Conservation (phyloP, 2,888 invertebrate species). For the Nomada lathburiana region DNA sequence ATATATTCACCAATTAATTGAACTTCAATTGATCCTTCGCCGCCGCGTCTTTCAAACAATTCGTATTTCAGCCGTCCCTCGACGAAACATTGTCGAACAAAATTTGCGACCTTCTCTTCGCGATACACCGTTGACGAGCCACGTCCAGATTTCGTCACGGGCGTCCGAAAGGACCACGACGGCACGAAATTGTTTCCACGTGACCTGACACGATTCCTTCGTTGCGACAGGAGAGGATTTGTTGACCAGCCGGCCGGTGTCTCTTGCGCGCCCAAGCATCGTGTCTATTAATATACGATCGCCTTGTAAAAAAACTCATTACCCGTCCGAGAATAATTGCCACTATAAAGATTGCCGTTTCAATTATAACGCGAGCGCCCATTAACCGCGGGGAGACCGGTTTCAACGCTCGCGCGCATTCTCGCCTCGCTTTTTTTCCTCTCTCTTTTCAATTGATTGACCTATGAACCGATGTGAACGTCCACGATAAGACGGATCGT, state of each 20-base stretch:
- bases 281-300: conserved; percentile 58
- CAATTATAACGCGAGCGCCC: conserved; percentile 59
- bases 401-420: conserved; percentile 31
- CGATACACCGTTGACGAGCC: too few relatives aligned
- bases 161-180: too few relatives aligned
- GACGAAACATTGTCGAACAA: too few relatives aligned
- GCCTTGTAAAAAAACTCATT: conserved; percentile 45
- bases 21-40: too few relatives aligned
- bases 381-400: conserved; percentile 45
- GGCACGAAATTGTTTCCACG: conserved; percentile 25
- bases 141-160: too few relatives aligned
- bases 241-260: conserved; percentile 32
- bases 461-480: conserved; percentile 58
- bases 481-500: conserved; percentile 49
- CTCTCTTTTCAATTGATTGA: conserved; percentile 57
- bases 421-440: conserved; percentile 3
- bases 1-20: too few relatives aligned
- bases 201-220: conserved; percentile 61
- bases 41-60: too few relatives aligned
- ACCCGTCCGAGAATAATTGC: conserved; percentile 57
- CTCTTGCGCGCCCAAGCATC: not conserved
- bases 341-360: conserved; percentile 57
- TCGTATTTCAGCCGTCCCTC: too few relatives aligned
- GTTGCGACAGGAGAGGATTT: conserved; percentile 57
- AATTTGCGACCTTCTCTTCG: too few relatives aligned